Evolutionary conservation across 2,113 vertebrate genomes (phyloP), one percentile per base, ranked within the genome.

Genomic region (Dendropsophus ebraccatus): DNA sequence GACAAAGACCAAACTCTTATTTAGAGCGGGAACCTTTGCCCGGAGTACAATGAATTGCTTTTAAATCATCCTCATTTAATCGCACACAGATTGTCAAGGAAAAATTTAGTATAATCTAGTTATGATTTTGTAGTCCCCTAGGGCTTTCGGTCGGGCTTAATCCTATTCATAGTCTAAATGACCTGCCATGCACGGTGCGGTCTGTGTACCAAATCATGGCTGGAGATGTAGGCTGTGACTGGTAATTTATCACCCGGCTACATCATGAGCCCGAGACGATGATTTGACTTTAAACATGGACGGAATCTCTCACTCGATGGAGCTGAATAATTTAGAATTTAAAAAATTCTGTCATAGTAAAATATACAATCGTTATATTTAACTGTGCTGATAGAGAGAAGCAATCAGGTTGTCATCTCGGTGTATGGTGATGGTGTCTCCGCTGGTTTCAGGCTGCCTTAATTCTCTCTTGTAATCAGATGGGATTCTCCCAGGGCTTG

Each of bases 161-260:
- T 86, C 84, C 84, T 86, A 86, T 86, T 86, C 84, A 86, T 86
- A 86, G 84, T 86, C 84, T 80, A 86, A 86, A 86, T 86, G 84
- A 86, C 62, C 84, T 86, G 84, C 84, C 84, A 81, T 86, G 65
- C 54, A 86, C 60, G 54, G 76, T 80, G 65, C 76, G n/a, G 60
- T 86, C 72, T 80, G 84, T 86, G 84, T 81, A 86, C 84, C 84
- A 81, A 86, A 86, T 86, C 84, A 86, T 81, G 65, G 50, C 50
- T 72, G 77, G 78, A 81, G 84, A 86, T 86, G 84, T 81, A 56
- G 84, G 84, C 84, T 58, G 76, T 81, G 76, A 86, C 84, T 81
- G 65, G 62, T 80, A 73, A 86, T 86, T 86, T 86, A 86, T 86
- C 76, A 86, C 84, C 69, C 49, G n/a, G 84, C 84, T 81, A 72